Evolutionary conservation across 2,113 vertebrate species (phyloP).

Genomic region (Pseudopodoces humilis): DNA sequence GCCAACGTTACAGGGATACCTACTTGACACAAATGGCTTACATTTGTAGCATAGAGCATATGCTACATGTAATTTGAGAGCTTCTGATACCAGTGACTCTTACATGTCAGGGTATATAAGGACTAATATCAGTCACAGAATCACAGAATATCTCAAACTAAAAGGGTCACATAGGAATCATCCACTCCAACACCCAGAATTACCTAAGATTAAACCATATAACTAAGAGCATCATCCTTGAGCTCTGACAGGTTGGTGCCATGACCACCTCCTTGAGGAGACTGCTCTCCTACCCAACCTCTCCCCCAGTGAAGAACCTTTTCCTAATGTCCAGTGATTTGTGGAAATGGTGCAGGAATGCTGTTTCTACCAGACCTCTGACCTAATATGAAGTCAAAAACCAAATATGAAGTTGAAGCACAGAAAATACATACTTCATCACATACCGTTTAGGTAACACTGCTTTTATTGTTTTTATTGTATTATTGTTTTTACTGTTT

Average conservation of each 20-base stretch:
- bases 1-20: background rate
- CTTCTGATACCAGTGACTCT: background rate
- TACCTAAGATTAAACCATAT: background rate
- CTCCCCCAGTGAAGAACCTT: background rate
- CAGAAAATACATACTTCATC: background rate
- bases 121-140: background rate
- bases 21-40: background rate
- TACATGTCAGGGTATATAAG: background rate
- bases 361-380: background rate
- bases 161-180: background rate
- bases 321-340: background rate
- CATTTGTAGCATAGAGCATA: background rate
- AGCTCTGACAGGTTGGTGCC: background rate
- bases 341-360: background rate
- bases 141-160: background rate
- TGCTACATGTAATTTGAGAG: background rate
- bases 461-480: background rate
- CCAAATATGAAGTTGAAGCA: background rate
- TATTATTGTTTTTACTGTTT: background rate
- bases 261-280: background rate
- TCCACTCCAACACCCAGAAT: accelerated
- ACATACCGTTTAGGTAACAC: background rate
- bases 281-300: background rate
- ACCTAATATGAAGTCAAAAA: background rate
- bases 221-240: background rate